phyloP scores from a whole-genome alignment of 2,888 invertebrate genomes.

The Scaptomyza flava region DNA sequence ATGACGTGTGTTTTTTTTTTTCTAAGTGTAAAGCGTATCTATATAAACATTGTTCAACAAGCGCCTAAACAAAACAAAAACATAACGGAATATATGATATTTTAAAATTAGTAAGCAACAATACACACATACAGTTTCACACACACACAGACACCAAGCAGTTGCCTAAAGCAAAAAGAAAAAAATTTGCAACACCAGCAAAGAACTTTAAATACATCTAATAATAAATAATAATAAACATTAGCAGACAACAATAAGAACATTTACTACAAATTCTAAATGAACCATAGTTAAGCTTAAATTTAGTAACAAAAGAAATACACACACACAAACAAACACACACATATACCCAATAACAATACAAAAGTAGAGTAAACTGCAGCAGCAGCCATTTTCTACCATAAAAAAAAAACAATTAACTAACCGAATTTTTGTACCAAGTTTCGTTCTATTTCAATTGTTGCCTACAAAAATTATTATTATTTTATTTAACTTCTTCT shows the following conservation, averaged over 20 bases:
- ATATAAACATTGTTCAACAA: conserved; percentile 73
- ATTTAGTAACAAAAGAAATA: conserved; percentile 57
- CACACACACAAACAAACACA: conserved; percentile 43
- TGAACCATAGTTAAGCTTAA: conserved; percentile 76
- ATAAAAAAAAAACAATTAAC: conserved; percentile 42
- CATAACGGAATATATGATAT: conserved; percentile 49
- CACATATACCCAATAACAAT: conserved; percentile 50
- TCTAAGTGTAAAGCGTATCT: conserved; percentile 57
- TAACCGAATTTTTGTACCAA: conserved; percentile 49
- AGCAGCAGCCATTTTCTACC: conserved; percentile 67
- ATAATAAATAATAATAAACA: conserved; percentile 59
- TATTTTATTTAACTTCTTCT: conserved; percentile 12
- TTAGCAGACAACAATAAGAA: conserved; percentile 61
- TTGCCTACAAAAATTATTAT: conserved; percentile 37
- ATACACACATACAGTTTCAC: conserved; percentile 28
- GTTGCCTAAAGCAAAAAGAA: conserved; percentile 63
- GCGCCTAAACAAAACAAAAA: conserved; percentile 54
- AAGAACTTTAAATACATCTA: conserved; percentile 68
- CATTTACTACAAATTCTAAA: conserved; percentile 76
- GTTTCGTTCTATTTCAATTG: conserved; percentile 49
- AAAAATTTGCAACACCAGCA: conserved; percentile 68
- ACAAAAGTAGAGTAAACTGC: conserved; percentile 48
- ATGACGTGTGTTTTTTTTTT: conserved; percentile 55
- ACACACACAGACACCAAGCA: conserved; percentile 65
- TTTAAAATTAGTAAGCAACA: conserved; percentile 49